Conservation (phyloP, 2,797 vertebrate species). For the Rousettus madagascariensis region DNA sequence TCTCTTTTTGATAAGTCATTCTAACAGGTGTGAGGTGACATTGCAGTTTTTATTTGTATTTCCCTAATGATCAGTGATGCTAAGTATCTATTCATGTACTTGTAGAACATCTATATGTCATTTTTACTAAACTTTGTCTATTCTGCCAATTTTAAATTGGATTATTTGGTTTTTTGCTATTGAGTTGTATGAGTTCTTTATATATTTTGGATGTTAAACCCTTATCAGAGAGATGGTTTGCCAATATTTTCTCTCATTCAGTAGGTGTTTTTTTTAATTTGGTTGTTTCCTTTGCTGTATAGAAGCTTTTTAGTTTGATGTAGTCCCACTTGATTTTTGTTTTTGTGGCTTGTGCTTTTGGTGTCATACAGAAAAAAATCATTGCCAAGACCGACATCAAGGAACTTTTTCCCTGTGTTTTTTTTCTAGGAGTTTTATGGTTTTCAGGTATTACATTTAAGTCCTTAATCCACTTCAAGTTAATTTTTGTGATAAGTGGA, state of each 20-base stretch:
- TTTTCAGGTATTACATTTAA: not conserved
- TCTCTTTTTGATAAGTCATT: not conserved
- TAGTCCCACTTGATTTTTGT: not conserved
- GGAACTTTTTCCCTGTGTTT: not conserved
- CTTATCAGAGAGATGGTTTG: not conserved
- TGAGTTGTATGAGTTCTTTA: not conserved
- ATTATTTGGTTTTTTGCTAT: not conserved
- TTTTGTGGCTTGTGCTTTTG: not conserved
- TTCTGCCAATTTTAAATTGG: not conserved
- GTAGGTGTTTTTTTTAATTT: not conserved
- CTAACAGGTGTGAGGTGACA: not conserved
- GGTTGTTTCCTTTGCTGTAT: not conserved
- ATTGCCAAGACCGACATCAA: not conserved
- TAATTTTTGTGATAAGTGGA: not conserved
- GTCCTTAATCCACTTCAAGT: not conserved
- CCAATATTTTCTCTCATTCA: not conserved
- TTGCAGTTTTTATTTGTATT: not conserved
- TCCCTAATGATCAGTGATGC: not conserved
- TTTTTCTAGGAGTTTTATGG: not conserved
- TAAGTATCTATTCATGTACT: not conserved
- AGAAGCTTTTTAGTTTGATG: not conserved
- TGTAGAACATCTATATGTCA: not conserved
- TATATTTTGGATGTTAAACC: not conserved
- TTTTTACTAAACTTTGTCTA: not conserved
- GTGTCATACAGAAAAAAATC: not conserved